Conservation (phyloP, 2,888 invertebrate species). For the Pristionchus maxplancki region DNA sequence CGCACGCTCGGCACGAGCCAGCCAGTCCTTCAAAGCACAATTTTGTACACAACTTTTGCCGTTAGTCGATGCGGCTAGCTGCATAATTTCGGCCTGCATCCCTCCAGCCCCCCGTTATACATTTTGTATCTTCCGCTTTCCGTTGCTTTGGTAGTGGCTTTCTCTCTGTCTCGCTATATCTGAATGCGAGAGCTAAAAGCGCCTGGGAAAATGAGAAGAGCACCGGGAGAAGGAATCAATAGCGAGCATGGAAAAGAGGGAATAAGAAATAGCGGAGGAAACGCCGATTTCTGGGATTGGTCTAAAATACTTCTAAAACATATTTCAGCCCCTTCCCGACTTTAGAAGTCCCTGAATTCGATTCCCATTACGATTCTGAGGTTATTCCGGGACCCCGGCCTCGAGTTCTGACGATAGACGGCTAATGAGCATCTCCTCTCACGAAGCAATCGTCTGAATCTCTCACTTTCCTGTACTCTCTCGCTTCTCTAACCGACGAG, state of each 20-base stretch:
- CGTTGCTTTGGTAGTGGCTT: background rate
- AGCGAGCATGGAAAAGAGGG: background rate
- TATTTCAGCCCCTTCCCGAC: no score
- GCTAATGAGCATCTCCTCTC: no score
- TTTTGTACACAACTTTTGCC: background rate
- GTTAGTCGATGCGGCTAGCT: background rate
- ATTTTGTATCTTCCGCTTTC: background rate
- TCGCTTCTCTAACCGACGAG: no score
- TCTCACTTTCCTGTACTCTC: no score
- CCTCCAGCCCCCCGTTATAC: background rate
- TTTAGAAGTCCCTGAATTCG: background rate
- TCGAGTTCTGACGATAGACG: no score
- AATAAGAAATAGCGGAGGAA: background rate
- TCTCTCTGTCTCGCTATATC: background rate
- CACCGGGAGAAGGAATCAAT: background rate
- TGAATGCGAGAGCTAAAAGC: background rate
- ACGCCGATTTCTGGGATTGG: background rate
- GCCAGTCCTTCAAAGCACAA: background rate
- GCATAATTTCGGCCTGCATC: background rate
- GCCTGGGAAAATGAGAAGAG: slow-evolving; percentile 25
- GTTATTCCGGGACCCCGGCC: no score
- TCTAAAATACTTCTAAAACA: background rate
- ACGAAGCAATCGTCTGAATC: no score
- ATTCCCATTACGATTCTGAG: no score
- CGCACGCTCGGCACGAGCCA: background rate